Evolutionary conservation across 2,113 vertebrate species (phyloP).

Genomic region (Zingel zingel): DNA sequence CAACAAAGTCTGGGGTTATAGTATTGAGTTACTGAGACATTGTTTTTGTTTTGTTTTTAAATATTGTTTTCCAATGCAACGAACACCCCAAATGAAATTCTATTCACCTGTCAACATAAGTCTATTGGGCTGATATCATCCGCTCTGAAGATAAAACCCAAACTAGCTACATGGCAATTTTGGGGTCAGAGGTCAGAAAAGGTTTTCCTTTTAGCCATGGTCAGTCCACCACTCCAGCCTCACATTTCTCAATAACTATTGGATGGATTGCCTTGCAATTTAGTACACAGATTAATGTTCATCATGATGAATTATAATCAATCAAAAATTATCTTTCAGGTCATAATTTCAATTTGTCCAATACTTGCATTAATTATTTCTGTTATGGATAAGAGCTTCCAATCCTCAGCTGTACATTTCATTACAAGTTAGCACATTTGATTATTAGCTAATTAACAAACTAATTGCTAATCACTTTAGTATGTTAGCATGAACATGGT

Average conservation of each 20-base stretch:
- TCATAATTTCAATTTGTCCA: not conserved
- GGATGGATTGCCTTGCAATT: not conserved
- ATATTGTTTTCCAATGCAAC: not conserved
- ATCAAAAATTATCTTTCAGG: not conserved
- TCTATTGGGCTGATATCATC: not conserved
- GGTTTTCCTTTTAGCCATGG: too few species aligned
- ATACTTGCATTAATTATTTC: not conserved
- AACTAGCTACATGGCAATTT: not conserved
- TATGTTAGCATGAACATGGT: not conserved
- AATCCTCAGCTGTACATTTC: not conserved
- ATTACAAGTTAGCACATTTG: not conserved
- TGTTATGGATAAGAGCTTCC: not conserved
- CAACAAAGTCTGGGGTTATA: not conserved
- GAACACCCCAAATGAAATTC: not conserved
- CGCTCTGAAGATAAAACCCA: not conserved
- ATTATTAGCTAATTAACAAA: not conserved
- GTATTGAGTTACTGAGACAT: not conserved
- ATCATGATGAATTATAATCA: not conserved
- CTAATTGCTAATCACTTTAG: not conserved
- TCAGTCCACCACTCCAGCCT: too few species aligned
- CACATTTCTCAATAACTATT: not conserved
- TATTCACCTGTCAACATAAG: not conserved
- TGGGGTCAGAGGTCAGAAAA: too few species aligned
- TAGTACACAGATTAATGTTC: not conserved
- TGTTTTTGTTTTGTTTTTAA: not conserved